Percentiles rank a stretch among this genome's conserved stretches.
Conservation (phyloP, 2,797 vertebrate genomes). For the Neopelma chrysocephalum region DNA sequence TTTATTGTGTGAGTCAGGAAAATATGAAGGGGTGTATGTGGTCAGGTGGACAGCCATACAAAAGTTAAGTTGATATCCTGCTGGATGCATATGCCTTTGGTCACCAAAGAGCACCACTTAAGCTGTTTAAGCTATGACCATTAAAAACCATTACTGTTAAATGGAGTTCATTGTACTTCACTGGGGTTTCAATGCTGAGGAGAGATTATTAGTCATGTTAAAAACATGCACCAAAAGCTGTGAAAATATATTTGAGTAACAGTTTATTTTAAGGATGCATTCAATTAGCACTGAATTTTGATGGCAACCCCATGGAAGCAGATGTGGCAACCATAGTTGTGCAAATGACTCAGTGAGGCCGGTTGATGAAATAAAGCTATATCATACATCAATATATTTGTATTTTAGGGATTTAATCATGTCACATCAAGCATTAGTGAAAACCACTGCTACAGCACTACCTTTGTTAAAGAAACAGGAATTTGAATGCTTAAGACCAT, state of each 20-base stretch:
- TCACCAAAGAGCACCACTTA: background rate
- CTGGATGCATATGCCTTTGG: background rate
- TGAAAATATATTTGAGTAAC: background rate
- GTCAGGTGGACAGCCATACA: background rate
- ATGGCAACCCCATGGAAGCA: background rate
- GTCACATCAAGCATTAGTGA: background rate
- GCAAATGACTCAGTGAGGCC: background rate
- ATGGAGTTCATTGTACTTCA: background rate
- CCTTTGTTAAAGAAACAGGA: background rate
- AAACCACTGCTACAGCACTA: background rate
- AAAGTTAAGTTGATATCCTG: background rate
- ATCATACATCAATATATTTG: conserved; percentile 6
- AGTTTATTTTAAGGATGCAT: conserved; percentile 37
- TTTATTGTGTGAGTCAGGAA: background rate
- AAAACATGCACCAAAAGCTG: background rate
- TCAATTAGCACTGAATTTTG: conserved; percentile 56
- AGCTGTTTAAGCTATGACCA: background rate
- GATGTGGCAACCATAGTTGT: background rate
- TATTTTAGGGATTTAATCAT: conserved; percentile 39
- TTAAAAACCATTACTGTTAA: background rate
- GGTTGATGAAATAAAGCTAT: conserved; percentile 3
- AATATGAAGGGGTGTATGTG: background rate
- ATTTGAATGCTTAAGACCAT: background rate
- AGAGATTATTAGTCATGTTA: conserved; percentile 11
- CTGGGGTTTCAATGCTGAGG: background rate